These are phyloP conservation scores for Tanypteryx hageni DNA, from an alignment of 2,888 invertebrate genomes.

Conservation along the genomic window DNA sequence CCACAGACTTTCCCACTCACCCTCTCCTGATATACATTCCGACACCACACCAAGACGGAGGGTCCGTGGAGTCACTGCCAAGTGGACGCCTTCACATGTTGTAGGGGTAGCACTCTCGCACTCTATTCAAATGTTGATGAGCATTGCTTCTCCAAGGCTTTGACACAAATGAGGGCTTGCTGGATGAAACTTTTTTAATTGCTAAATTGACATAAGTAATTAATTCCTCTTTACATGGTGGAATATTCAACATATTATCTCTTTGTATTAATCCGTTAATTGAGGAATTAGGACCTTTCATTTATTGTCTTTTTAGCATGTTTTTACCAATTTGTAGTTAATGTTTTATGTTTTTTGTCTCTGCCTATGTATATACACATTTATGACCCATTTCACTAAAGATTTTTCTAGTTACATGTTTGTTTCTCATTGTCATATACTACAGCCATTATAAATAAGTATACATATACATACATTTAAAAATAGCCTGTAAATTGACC, in stretches of 20 bases:
- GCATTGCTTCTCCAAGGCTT: conserved; percentile 45
- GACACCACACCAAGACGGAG: conserved; percentile 57
- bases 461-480: too few species aligned
- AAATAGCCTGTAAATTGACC: too few species aligned
- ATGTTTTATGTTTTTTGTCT: not conserved
- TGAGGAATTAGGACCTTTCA: not conserved
- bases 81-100: conserved; percentile 46
- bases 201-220: not conserved
- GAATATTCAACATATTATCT: not conserved
- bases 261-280: not conserved
- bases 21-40: conserved; percentile 51
- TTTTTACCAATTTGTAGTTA: not conserved
- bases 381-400: too few species aligned
- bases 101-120: conserved; percentile 56
- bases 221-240: not conserved
- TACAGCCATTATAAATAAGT: too few species aligned
- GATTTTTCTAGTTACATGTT: too few species aligned
- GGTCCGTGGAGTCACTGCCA: conserved; percentile 40
- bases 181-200: not conserved
- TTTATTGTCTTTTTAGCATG: not conserved
- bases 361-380: not conserved
- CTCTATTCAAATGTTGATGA: conserved; percentile 49
- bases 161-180: conserved; percentile 1
- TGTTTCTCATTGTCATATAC: too few species aligned
- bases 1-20: conserved; percentile 58